phyloP scores from a whole-genome alignment of 2,797 vertebrate genomes.

The Myoxocephalus aenaeus region DNA sequence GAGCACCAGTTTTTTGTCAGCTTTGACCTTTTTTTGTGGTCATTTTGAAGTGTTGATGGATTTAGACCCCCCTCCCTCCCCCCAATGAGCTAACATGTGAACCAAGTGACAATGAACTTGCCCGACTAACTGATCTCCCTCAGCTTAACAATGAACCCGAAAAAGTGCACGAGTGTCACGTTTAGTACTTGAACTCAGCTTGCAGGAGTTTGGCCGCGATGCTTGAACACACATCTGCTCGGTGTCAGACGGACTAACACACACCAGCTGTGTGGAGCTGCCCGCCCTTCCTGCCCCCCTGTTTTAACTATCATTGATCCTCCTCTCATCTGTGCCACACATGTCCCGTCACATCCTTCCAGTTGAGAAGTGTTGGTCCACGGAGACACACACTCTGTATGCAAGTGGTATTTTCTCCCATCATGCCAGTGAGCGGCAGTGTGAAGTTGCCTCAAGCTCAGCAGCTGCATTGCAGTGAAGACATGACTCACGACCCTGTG shows the following conservation, averaged over 20 bases:
- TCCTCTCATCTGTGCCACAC: slow-evolving; percentile 67
- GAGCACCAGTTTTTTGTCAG: neutral
- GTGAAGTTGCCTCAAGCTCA: neutral
- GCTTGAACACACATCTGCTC: slow-evolving; percentile 63
- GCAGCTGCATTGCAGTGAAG: neutral
- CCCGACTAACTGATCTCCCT: neutral
- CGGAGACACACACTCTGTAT: too few relatives aligned
- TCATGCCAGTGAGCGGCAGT: slow-evolving; percentile 38
- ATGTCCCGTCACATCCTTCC: slow-evolving; percentile 42
- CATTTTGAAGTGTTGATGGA: neutral
- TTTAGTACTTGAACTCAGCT: slow-evolving; percentile 28
- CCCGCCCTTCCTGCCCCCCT: slow-evolving; percentile 2
- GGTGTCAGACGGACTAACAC: slow-evolving; percentile 66
- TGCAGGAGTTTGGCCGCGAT: slow-evolving; percentile 20
- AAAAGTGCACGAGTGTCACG: neutral
- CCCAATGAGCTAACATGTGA: neutral
- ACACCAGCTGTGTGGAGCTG: slow-evolving; percentile 63
- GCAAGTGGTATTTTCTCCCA: neutral
- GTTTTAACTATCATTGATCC: slow-evolving; percentile 57
- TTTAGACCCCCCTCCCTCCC: neutral
- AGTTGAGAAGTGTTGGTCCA: neutral
- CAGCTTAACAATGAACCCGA: neutral
- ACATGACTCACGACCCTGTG: neutral
- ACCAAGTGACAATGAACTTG: neutral
- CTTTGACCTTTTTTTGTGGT: neutral